Conservation (phyloP, 2,113 vertebrate genomes). For the Dromas ardeola region DNA sequence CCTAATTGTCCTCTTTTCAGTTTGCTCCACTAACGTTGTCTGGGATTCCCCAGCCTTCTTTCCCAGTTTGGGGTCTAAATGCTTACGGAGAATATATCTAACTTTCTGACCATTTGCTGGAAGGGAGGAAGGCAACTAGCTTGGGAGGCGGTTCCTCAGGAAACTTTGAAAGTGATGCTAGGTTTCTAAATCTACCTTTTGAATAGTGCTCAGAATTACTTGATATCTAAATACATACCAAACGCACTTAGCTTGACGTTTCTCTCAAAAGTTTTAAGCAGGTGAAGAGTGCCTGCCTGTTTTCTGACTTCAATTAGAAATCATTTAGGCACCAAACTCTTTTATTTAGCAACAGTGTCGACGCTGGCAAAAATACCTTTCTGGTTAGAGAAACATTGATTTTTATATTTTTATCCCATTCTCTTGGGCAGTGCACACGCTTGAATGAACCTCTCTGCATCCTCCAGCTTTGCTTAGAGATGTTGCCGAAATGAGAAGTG, state of each 20-base stretch:
- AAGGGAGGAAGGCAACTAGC: neutral
- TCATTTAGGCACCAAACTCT: neutral
- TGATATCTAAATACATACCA: neutral
- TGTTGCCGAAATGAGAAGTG: neutral
- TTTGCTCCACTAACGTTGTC: neutral
- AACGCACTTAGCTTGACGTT: neutral
- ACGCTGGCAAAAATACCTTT: neutral
- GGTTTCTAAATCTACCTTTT: neutral
- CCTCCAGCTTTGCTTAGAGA: neutral
- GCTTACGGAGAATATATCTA: neutral
- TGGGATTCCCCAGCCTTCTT: neutral
- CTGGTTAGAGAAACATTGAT: neutral
- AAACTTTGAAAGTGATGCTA: neutral
- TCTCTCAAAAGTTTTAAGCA: neutral
- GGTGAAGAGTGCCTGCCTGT: neutral
- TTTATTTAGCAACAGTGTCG: neutral
- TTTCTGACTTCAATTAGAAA: neutral
- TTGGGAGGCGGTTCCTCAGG: neutral
- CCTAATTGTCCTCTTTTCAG: neutral
- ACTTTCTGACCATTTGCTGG: neutral
- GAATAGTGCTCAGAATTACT: neutral
- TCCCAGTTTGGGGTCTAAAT: neutral
- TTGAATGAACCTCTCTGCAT: neutral
- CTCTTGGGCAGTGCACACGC: neutral
- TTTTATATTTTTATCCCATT: neutral